Conservation (phyloP, 1,140 invertebrate genomes). For the Tetramorium simillimum region DNA sequence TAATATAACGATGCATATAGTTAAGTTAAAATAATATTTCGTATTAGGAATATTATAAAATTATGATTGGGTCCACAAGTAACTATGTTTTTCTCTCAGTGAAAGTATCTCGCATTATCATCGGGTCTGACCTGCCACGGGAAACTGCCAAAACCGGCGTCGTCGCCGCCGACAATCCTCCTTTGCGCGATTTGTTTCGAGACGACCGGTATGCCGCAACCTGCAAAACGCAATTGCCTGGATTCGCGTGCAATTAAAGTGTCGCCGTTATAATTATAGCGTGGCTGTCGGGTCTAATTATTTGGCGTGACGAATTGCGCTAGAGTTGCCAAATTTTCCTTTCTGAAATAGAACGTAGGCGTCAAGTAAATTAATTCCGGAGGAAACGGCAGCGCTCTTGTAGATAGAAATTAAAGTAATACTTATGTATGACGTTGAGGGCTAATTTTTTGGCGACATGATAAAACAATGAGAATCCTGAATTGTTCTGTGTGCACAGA, state of each 20-base stretch:
- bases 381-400: neutral
- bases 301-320: constrained; percentile 6
- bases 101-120: neutral
- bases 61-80: too few species aligned
- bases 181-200: constrained; percentile 94
- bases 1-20: too few species aligned
- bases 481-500: neutral
- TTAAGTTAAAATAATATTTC: too few species aligned
- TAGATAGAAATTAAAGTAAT: neutral
- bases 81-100: too few species aligned
- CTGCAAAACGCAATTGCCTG: constrained; percentile 85
- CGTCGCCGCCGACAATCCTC: constrained; percentile 96
- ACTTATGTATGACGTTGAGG: neutral
- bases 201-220: constrained; percentile 92
- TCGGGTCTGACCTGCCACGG: constrained; percentile 92
- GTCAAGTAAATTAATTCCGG: neutral
- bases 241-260: constrained; percentile 27
- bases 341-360: constrained; percentile 3
- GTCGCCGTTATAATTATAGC: constrained; percentile 15
- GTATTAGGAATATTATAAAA: too few species aligned
- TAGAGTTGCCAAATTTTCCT: constrained; percentile 29
- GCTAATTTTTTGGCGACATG: neutral
- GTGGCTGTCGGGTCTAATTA: constrained; percentile 23
- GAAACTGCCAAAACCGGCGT: constrained; percentile 97
- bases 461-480: neutral